Percentiles rank a stretch among this genome's conserved stretches.
These are phyloP conservation scores for Nothura maculosa DNA, from an alignment of 2,797 vertebrate genomes.

Conservation along the genomic window DNA sequence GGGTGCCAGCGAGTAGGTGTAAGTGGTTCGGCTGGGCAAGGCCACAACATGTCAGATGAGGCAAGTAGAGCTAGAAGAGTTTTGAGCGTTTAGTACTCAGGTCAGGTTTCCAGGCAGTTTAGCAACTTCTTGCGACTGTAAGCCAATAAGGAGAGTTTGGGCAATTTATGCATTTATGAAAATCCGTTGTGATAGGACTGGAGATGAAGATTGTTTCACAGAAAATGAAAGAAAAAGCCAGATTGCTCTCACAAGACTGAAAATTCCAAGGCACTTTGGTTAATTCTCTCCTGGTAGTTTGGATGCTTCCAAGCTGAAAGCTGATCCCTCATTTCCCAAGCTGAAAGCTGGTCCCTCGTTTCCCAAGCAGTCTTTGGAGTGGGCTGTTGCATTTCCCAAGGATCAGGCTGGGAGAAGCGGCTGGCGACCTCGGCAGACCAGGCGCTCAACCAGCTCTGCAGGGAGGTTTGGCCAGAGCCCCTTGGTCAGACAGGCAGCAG, in stretches of 20 bases:
- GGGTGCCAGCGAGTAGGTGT: not conserved
- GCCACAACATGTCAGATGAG: not conserved
- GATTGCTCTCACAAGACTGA: not conserved
- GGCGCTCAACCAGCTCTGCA: not conserved
- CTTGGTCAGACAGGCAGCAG: fast-evolving
- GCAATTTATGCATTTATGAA: not conserved
- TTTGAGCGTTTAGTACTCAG: not conserved
- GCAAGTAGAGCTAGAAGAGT: not conserved
- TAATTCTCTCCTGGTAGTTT: not conserved
- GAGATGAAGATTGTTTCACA: not conserved
- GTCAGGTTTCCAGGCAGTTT: not conserved
- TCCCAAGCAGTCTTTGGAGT: not conserved
- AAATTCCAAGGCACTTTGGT: not conserved
- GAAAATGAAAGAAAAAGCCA: not conserved
- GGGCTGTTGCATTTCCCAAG: fast-evolving
- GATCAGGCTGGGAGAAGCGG: not conserved
- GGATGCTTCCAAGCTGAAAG: not conserved
- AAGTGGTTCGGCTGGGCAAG: not conserved
- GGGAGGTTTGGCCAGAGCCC: not conserved
- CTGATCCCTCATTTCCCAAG: not conserved
- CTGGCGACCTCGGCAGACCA: fast-evolving
- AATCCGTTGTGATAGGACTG: not conserved
- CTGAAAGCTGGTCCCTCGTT: not conserved
- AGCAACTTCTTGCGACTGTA: not conserved
- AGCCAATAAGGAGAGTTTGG: not conserved